Conservation (phyloP, 2,888 invertebrate genomes). For the Hedya salicella region DNA sequence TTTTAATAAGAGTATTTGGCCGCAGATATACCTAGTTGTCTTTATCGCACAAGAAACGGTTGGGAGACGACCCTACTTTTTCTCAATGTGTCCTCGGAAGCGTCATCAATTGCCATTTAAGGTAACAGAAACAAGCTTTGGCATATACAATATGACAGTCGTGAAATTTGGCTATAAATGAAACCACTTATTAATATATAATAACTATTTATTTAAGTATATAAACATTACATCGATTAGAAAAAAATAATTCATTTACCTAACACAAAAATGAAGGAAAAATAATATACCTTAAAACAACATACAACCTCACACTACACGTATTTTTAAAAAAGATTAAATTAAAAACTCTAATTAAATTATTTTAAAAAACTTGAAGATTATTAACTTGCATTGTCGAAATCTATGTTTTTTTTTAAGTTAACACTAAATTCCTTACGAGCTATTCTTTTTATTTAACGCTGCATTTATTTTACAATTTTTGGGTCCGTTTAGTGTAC, state of each 20-base stretch:
- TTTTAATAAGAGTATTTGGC: too few species aligned
- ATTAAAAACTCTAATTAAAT: constrained; percentile 59
- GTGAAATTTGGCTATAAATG: constrained; percentile 57
- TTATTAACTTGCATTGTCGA: constrained; percentile 57
- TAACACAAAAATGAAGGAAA: constrained; percentile 73
- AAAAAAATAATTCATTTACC: constrained; percentile 82
- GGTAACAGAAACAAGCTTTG: too few species aligned
- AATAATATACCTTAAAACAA: constrained; percentile 74
- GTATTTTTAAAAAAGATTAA: constrained; percentile 59
- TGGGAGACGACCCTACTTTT: too few species aligned
- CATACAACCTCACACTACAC: constrained; percentile 82
- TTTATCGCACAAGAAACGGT: too few species aligned
- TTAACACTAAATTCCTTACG: constrained; percentile 66
- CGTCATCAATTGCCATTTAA: too few species aligned
- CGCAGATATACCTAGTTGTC: too few species aligned
- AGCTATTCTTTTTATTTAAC: constrained; percentile 66
- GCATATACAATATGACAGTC: too few species aligned
- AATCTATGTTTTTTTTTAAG: constrained; percentile 61
- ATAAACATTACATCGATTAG: constrained; percentile 84
- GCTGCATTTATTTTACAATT: constrained; percentile 68
- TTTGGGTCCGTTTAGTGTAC: constrained; percentile 74
- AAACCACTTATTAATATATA: constrained; percentile 80
- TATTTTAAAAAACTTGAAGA: constrained; percentile 53
- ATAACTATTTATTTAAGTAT: constrained; percentile 85
- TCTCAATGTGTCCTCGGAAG: too few species aligned